Base-by-base conservation (phyloP, 2,113 vertebrate genomes). In the Cynocephalus volans region DNA sequence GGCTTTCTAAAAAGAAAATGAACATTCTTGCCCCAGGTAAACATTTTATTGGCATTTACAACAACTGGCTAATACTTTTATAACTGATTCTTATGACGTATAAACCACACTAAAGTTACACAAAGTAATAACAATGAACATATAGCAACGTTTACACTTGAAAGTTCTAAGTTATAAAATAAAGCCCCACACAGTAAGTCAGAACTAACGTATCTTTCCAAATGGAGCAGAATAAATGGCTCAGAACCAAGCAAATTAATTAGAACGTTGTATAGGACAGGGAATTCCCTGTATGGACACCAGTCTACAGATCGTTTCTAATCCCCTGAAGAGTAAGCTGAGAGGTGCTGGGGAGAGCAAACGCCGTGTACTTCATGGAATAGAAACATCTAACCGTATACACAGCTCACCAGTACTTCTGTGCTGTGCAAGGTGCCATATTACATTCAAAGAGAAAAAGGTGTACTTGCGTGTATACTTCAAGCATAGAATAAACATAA, bases 1-100 rank as follows among this genome's bases (percentile, higher is more conserved):
- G 97, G 98, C 98, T 99, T 99, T 99, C 99, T 99, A 99, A 98
- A 99, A 79, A 97, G 70, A 99, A 99, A 98, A 99, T 98, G 87
- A 99, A 99, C 98, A 99, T 99, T 99, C 98, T 98, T 99, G 97
- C 98, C 96, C 99, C 98, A 98, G 99, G 99, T 98, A 98, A 98
- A 98, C 98, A 99, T 99, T 98, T 98, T 98, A 98, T 92, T 97
- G 98, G 98, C 97, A 98, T 97, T 97, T 98, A 97, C 93, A 98
- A 98, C 96, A 99, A 97, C 97, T 58, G 62, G 72, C 64, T 97
- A 98, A 96, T 96, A 97, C 88, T 96, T 96, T 95, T 95, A 97
- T 95, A 88, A 95, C 73, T 92, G 50, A 89, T 95, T 98, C 65
- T 97, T 92, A 98, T 76, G 98, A 97, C 97, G 99, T 98, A 97